phyloP scores from a whole-genome alignment of 2,888 invertebrate species.

The Heteromyza rotundicornis region DNA sequence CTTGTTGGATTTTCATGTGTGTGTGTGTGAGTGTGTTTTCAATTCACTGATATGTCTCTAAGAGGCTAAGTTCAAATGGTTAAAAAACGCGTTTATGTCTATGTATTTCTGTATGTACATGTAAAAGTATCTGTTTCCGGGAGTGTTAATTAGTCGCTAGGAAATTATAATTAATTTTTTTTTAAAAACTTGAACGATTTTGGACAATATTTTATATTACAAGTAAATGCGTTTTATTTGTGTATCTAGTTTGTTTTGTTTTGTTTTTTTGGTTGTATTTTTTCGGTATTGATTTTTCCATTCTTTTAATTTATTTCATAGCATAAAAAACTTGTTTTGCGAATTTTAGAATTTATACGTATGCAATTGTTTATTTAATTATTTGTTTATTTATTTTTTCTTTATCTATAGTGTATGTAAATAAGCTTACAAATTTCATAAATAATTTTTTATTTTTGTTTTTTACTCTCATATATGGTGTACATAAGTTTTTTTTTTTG shows the following conservation, averaged over 20 bases:
- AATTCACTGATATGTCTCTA: slow-evolving; percentile 61
- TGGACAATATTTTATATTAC: slow-evolving; percentile 21
- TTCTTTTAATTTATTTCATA: slow-evolving; percentile 16
- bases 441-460: slow-evolving; percentile 16
- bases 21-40: slow-evolving; percentile 7
- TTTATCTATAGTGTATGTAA: slow-evolving; percentile 20
- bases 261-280: slow-evolving; percentile 14
- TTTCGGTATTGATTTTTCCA: slow-evolving; percentile 8
- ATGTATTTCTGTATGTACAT: neutral
- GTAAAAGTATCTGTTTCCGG: slow-evolving; percentile 9
- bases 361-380: slow-evolving; percentile 24
- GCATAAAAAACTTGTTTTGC: slow-evolving; percentile 13
- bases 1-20: no score
- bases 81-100: neutral
- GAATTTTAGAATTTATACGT: slow-evolving; percentile 13
- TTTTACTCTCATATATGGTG: slow-evolving; percentile 10
- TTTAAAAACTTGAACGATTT: slow-evolving; percentile 22
- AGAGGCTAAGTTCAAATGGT: slow-evolving; percentile 56
- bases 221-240: slow-evolving; percentile 27
- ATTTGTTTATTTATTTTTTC: no score
- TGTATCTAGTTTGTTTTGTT: slow-evolving; percentile 16
- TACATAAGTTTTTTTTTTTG: neutral
- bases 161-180: slow-evolving; percentile 9
- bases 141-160: slow-evolving; percentile 13
- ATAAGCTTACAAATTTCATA: slow-evolving; percentile 30